Conservation (phyloP, 2,113 vertebrate species). For the Cyanocitta stelleri region DNA sequence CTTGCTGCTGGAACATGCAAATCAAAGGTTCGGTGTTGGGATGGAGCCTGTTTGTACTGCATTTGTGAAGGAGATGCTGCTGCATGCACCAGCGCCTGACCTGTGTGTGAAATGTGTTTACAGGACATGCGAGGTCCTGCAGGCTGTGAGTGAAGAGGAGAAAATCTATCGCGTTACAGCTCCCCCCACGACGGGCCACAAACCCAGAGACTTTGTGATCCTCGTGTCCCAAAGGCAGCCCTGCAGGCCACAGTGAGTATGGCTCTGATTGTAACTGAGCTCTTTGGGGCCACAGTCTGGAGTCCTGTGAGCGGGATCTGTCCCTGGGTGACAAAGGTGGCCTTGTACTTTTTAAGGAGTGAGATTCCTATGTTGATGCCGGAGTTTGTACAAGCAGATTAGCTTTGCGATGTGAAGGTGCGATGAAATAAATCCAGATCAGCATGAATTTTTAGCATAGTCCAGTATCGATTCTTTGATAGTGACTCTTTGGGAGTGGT, state of each 20-base stretch:
- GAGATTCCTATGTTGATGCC: neutral
- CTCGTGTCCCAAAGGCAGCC: conserved; percentile 71
- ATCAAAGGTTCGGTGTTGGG: neutral
- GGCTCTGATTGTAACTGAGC: neutral
- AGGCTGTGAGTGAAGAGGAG: conserved; percentile 67
- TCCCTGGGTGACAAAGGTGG: accelerated
- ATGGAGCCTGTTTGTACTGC: neutral
- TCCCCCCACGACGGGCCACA: conserved; percentile 22
- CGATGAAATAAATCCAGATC: neutral
- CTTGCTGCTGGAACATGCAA: neutral
- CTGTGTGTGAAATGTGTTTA: neutral
- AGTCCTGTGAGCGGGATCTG: neutral
- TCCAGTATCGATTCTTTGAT: neutral
- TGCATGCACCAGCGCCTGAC: neutral
- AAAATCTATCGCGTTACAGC: conserved; percentile 71
- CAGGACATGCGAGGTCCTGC: conserved; percentile 71
- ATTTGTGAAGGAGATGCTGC: neutral
- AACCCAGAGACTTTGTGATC: conserved; percentile 68
- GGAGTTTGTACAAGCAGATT: neutral
- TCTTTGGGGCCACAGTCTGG: neutral
- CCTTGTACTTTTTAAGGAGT: neutral
- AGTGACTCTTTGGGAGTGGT: neutral
- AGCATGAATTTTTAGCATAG: neutral
- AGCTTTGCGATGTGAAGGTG: neutral
- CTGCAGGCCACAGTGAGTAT: conserved; percentile 60